phyloP scores from a whole-genome alignment of 2,797 vertebrate species.

The Phoeniculus purpureus region DNA sequence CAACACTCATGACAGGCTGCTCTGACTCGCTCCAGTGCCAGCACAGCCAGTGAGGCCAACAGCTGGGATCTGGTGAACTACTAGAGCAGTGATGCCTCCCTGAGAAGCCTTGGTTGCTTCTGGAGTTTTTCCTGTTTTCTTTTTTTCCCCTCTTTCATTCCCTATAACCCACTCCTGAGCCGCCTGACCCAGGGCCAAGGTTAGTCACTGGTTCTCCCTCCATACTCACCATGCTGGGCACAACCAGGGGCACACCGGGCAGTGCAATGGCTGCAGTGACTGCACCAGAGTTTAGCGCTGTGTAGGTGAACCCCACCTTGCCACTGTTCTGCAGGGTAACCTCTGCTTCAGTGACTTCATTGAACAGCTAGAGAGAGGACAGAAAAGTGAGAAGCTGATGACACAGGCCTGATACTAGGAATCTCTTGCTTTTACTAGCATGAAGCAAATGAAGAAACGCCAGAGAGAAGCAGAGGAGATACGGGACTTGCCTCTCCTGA shows the following conservation, averaged over 20 bases:
- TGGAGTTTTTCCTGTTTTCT: background rate
- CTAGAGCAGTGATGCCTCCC: no score
- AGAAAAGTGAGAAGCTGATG: background rate
- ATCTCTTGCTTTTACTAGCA: background rate
- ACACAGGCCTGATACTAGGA: background rate
- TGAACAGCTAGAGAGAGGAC: conserved; percentile 78
- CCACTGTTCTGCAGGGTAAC: conserved; percentile 85
- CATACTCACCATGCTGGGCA: conserved; percentile 81
- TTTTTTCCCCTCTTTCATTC: background rate
- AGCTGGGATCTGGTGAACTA: no score
- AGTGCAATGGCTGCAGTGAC: conserved; percentile 33
- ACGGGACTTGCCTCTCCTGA: fast-evolving
- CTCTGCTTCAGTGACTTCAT: conserved; percentile 75
- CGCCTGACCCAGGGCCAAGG: background rate
- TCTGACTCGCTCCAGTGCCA: no score
- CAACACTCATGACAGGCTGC: no score
- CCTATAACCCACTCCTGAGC: background rate
- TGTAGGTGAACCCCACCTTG: conserved; percentile 83
- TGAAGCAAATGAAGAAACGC: background rate
- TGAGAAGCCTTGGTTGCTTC: background rate
- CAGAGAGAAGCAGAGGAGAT: background rate
- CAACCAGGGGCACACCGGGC: conserved; percentile 79
- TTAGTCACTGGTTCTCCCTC: background rate
- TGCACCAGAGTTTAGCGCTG: conserved; percentile 36
- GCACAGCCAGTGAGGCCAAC: no score